These are phyloP conservation scores for Riparia riparia DNA, from an alignment of 2,113 vertebrate genomes.

Conservation along the genomic window DNA sequence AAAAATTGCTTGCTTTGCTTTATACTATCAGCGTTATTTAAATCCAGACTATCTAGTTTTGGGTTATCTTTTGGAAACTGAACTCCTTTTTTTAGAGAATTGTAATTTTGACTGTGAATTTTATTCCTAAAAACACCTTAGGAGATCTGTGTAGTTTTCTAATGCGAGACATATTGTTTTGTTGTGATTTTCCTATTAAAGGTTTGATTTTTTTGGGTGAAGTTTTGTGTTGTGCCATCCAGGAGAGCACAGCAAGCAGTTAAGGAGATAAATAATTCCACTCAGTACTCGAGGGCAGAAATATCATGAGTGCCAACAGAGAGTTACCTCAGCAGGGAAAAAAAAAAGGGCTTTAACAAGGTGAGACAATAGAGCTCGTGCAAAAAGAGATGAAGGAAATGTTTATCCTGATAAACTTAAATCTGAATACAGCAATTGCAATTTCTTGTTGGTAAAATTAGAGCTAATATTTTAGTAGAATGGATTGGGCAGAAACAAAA, in stretches of 20 bases:
- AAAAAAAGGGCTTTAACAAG: neutral
- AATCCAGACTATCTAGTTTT: neutral
- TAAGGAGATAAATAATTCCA: neutral
- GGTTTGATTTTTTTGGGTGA: neutral
- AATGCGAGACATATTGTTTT: neutral
- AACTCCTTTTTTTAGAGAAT: neutral
- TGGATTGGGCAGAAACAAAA: neutral
- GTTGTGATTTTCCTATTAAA: neutral
- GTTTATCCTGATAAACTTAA: neutral
- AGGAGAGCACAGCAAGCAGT: neutral
- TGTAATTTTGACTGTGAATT: neutral
- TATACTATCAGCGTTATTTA: neutral
- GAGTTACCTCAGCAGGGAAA: neutral
- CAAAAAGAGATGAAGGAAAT: neutral
- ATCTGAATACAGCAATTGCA: neutral
- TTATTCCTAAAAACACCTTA: neutral
- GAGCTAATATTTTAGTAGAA: neutral
- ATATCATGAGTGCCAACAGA: neutral
- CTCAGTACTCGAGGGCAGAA: neutral
- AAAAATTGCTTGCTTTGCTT: neutral
- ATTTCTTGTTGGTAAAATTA: neutral
- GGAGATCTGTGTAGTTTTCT: neutral
- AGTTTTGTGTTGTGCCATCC: neutral
- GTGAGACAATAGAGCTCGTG: neutral
- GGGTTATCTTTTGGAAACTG: neutral